A percentile compares a stretch with the other conserved stretches of the same genome.
phyloP scores from a whole-genome alignment of 2,113 vertebrate species.

The Oplegnathus fasciatus region DNA sequence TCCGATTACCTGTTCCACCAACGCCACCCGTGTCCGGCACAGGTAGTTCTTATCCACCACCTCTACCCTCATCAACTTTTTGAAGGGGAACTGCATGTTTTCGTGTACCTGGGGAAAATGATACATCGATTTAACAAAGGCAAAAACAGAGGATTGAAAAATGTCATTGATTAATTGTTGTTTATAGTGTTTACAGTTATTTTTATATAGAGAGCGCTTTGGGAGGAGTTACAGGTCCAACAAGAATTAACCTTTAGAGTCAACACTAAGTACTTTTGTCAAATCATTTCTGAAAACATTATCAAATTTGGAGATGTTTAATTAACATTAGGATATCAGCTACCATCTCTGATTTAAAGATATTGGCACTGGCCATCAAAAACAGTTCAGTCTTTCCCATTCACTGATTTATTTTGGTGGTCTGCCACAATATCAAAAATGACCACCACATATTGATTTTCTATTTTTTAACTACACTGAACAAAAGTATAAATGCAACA shows the following conservation, averaged over 20 bases:
- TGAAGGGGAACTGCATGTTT: conserved; percentile 96
- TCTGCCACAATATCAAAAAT: no score
- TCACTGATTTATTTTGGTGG: no score
- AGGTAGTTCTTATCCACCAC: conserved; percentile 98
- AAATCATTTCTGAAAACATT: not conserved
- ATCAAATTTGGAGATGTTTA: not conserved
- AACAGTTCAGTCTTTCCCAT: no score
- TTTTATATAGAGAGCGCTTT: not conserved
- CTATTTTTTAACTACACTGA: no score
- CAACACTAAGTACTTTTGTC: not conserved
- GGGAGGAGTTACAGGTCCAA: no score
- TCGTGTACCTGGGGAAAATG: conserved; percentile 89
- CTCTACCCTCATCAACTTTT: conserved; percentile 97
- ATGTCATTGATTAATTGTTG: not conserved
- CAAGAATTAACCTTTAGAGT: not conserved
- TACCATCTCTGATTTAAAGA: not conserved
- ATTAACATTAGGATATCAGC: not conserved
- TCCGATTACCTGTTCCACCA: conserved; percentile 95
- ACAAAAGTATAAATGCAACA: no score
- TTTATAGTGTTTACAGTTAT: not conserved
- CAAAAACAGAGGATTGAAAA: not conserved
- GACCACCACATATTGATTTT: no score
- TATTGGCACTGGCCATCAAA: no score
- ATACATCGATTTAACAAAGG: not conserved
- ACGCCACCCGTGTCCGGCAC: conserved; percentile 94